Percentiles rank a stretch among this genome's conserved stretches.
phyloP scores from a whole-genome alignment of 2,797 vertebrate species.

The Lutjanus campechanus region DNA sequence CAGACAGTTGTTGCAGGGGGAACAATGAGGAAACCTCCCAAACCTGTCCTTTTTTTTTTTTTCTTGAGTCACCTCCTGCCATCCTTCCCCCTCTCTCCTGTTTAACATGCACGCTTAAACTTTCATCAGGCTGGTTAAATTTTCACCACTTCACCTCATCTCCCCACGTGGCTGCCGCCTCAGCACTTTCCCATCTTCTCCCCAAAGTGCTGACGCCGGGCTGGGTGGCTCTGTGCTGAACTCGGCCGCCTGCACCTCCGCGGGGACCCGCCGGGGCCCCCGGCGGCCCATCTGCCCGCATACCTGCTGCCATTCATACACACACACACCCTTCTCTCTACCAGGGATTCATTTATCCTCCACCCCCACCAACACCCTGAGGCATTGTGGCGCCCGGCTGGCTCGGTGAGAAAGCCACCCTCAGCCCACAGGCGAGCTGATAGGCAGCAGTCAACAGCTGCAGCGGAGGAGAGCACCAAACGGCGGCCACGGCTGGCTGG shows the following conservation, averaged over 20 bases:
- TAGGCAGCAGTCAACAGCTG: conserved; percentile 49
- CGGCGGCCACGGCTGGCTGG: conserved; percentile 29
- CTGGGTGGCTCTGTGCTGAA: conserved; percentile 55
- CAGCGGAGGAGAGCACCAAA: conserved; percentile 24
- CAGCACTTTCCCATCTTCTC: conserved; percentile 75
- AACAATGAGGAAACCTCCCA: conserved; percentile 18
- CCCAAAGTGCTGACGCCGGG: conserved; percentile 72
- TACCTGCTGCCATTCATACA: conserved; percentile 50
- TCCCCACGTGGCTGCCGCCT: conserved; percentile 58
- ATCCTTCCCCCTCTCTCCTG: conserved; percentile 31
- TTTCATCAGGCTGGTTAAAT: conserved; percentile 80
- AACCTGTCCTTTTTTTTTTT: background rate
- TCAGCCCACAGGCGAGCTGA: conserved; percentile 28
- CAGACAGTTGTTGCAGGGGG: conserved; percentile 6
- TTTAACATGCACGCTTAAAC: conserved; percentile 79
- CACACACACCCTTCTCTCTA: background rate
- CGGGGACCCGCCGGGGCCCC: conserved; percentile 48
- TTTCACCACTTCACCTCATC: conserved; percentile 77
- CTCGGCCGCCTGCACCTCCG: conserved; percentile 54
- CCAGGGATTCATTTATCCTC: conserved; percentile 14
- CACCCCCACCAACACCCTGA: background rate
- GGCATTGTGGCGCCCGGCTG: background rate
- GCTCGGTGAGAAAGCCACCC: conserved; percentile 37
- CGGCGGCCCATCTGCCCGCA: conserved; percentile 59
- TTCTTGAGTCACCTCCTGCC: conserved; percentile 33